Base-by-base conservation (phyloP, 2,888 invertebrate species). In the Dinocampus coccinellae region DNA sequence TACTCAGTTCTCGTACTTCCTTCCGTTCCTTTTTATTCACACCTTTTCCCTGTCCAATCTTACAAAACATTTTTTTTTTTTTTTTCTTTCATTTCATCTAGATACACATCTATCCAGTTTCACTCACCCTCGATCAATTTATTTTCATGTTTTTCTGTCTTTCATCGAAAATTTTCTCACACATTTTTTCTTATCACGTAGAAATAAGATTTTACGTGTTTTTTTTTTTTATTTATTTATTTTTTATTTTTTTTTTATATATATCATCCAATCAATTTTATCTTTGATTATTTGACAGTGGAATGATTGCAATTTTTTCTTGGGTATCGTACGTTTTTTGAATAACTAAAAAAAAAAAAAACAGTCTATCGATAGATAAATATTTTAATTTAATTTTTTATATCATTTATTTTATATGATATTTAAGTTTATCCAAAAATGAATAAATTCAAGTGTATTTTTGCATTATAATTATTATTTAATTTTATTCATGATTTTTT, bases 11-110 rank as follows among this genome's bases (percentile, higher is more conserved):
- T 13, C n/a, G n/a, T n/a, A 22, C 33, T 61, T 33, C 36, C 29
- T 42, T 61, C 55, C 29, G 34, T 13, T 63, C 29, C 29, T 36
- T 42, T 66, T 66, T 62, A 22, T 52, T 70, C 39, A 11, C 60
- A 65, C 53, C 10, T 24, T 62, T 33, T 47, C n/a, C 6, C 60
- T 7, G 22, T 61, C 16, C 9, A 20, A 24, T 58, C 10, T 57
- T 39, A 20, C 39, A 3, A 29, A 4, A 4, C 29, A 4, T 7
- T 29, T 29, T 29, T 3, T 29, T 29, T 4, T 29, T 29, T 29
- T 3, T 29, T 7, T 29, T 7, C 29, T 29, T 29, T 29, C n/a
- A n/a, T n/a, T n/a, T n/a, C n/a, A n/a, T n/a, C 7, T 29, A 4
- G 3, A 29, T 29, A 4, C 7, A 29, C 7, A 29, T 29, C 29